phyloP scores from a whole-genome alignment of 2,888 invertebrate genomes.

The Melangyna quadrimaculata region DNA sequence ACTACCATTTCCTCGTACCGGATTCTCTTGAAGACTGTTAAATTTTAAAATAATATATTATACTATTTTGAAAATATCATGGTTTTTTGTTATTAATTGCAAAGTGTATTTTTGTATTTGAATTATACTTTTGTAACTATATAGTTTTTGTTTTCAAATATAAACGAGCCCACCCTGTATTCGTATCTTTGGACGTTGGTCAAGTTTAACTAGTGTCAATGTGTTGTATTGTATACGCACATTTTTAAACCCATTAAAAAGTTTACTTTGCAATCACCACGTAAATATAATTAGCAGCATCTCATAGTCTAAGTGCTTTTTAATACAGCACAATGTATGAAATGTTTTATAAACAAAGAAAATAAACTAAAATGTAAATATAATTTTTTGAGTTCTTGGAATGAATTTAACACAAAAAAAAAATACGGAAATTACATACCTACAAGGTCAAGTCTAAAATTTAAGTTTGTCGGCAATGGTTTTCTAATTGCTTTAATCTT shows the following conservation, averaged over 20 bases:
- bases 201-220: slow-evolving; percentile 1
- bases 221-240: neutral
- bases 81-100: no score
- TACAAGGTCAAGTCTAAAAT: slow-evolving; percentile 27
- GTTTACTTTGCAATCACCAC: neutral
- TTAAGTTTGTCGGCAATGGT: slow-evolving; percentile 3
- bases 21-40: no score
- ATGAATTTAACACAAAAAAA: slow-evolving; percentile 3
- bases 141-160: neutral
- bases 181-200: neutral
- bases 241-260: slow-evolving; percentile 17
- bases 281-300: slow-evolving; percentile 30
- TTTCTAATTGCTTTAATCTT: slow-evolving; percentile 1
- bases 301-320: slow-evolving; percentile 18
- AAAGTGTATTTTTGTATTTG: no score
- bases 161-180: neutral
- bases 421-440: slow-evolving; percentile 4
- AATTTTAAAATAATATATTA: no score
- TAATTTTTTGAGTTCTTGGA: neutral
- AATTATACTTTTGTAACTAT: no score
- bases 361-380: neutral
- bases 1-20: no score
- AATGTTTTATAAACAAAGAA: slow-evolving; percentile 2
- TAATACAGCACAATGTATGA: neutral
- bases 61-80: no score